A percentile compares a stretch with the other conserved stretches of the same genome.
Conservation (phyloP, 2,888 invertebrate species). For the Lasioglossum marginatum region DNA sequence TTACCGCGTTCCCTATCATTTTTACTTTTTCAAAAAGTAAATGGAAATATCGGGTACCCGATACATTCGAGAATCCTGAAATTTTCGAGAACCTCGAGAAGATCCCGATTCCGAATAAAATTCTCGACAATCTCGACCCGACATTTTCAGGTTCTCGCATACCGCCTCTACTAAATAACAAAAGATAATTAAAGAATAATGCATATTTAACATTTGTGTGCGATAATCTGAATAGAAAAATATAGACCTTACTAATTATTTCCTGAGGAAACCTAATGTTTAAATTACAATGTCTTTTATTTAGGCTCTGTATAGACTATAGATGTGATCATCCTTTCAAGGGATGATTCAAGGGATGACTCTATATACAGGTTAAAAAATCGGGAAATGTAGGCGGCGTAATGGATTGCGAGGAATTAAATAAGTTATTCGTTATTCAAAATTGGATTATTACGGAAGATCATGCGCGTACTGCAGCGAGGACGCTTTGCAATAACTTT, state of each 20-base stretch:
- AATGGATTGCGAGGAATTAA: background rate
- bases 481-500: slow-evolving; percentile 9
- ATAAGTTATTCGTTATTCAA: background rate
- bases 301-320: background rate
- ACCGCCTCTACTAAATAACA: background rate
- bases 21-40: background rate
- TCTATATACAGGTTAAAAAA: background rate
- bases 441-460: background rate
- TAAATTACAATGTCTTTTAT: background rate
- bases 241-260: background rate
- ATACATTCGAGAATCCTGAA: no score
- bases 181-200: background rate
- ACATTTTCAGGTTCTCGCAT: no score
- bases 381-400: background rate
- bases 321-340: background rate
- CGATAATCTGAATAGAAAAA: background rate
- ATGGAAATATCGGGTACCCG: no score
- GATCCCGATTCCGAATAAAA: no score
- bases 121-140: no score
- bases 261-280: background rate
- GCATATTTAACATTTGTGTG: background rate
- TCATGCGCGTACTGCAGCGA: background rate
- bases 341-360: background rate
- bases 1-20: background rate
- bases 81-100: no score